Base-by-base conservation (phyloP, 2,113 vertebrate species). In the Psilopogon haemacephalus region DNA sequence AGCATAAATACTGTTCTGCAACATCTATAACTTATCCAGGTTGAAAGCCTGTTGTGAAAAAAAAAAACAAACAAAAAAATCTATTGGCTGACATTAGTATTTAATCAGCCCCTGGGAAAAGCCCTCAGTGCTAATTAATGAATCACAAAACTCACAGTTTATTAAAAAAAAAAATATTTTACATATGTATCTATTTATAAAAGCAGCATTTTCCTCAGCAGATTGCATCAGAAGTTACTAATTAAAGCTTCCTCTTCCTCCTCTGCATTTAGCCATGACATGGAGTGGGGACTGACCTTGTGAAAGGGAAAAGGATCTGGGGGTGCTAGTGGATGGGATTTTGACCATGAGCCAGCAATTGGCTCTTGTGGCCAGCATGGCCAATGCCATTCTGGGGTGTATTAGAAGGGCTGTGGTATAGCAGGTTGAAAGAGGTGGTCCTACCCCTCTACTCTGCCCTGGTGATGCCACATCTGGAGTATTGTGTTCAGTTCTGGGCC, bases 81-180 rank as follows among this genome's bases (percentile, higher is more conserved):
- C 82, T 72, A 8, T 58, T 67, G 58, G 44, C 76, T 91, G 85
- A 54, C 95, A 85, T 95, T 91, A 76, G 88, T 94, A 87, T 93
- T 76, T 90, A 95, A 90, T 70, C 87, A 74, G 67, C 87, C 88
- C 72, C 33, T 79, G 88, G 93, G 94, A 93, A 95, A 95, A 96
- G 33, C 38, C 74, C 74, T 95, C 70, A 89, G 73, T 94, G 73
- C 70, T 97, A 97, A 97, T 97, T 96, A 97, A 96, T 82, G 73
- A 96, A 93, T 97, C 92, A 92, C 93, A 88, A 98, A 97, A 88
- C 86, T 97, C 73, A 30, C 75, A 94, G 65, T 94, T n/a, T n/a
- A 96, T 96, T 97, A 94, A 96, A 96, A 19, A 96, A 96, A 87
- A 95, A 94, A 97, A 97, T 95, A 96, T 96, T 96, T 96, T 95